Conservation (phyloP, 2,113 vertebrate species). For the Oryzias javanicus region DNA sequence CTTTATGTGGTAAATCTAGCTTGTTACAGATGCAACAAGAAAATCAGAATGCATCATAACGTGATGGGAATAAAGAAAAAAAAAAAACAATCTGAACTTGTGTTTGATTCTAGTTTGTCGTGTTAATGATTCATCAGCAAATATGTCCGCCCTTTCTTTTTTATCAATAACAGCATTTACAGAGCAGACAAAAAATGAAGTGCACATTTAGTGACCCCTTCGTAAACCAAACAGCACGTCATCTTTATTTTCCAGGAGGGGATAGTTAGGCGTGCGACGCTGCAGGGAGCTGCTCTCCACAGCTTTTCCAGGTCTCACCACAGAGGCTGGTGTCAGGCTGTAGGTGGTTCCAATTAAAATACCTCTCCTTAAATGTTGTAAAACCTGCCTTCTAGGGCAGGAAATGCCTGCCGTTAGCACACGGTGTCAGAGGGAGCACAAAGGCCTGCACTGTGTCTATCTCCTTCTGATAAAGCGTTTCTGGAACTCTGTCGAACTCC, state of each 20-base stretch:
- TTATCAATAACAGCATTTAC: conserved; percentile 2
- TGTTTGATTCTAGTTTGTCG: conserved; percentile 4
- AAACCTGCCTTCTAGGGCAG: conserved; percentile 62
- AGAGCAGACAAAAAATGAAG: conserved; percentile 28
- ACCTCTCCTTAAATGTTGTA: conserved; percentile 69
- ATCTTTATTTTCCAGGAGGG: conserved; percentile 15
- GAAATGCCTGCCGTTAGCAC: conserved; percentile 64
- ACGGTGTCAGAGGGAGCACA: conserved; percentile 65
- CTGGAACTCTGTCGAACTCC: conserved; percentile 47
- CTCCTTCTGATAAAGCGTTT: conserved; percentile 69
- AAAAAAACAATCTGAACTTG: conserved; percentile 31
- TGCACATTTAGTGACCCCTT: conserved; percentile 17
- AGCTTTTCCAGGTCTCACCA: conserved; percentile 44
- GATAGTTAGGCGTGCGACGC: conserved; percentile 36
- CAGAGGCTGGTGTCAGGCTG: conserved; percentile 37
- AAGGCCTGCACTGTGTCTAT: conserved; percentile 65
- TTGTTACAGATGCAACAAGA: conserved; percentile 12
- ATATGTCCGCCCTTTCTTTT: conserved; percentile 17
- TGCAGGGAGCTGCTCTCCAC: conserved; percentile 37
- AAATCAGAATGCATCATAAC: conserved; percentile 43
- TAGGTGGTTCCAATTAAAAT: conserved; percentile 75
- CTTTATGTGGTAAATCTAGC: too few species aligned
- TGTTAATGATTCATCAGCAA: conserved; percentile 35
- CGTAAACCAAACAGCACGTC: conserved; percentile 37
- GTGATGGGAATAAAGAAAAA: conserved; percentile 34